Evolutionary conservation across 2,888 invertebrate species (phyloP).

Genomic region (Danaus chrysippus): DNA sequence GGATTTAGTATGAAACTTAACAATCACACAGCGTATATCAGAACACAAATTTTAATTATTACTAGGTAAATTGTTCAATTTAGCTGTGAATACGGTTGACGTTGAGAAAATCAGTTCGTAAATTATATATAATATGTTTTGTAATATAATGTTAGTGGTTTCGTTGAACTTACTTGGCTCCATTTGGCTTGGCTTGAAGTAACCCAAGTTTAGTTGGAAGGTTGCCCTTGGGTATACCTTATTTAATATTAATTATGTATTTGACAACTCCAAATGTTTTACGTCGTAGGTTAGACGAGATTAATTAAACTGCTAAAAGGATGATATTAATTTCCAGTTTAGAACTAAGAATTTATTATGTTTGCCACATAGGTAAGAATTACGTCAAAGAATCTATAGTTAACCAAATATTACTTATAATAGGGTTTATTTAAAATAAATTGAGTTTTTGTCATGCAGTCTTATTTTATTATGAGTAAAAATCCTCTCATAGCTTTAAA

Average conservation of each 20-base stretch:
- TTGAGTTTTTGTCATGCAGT: no score
- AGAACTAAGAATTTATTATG: not conserved
- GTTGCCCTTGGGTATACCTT: conserved; percentile 12
- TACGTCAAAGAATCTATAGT: not conserved
- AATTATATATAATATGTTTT: not conserved
- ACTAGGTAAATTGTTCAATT: no score
- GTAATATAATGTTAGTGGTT: not conserved
- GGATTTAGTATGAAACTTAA: no score
- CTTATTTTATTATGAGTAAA: no score
- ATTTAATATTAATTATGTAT: conserved; percentile 18
- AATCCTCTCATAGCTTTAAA: no score
- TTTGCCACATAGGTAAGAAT: not conserved
- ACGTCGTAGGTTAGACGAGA: conserved; percentile 16
- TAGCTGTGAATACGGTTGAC: no score
- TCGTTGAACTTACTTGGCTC: not conserved
- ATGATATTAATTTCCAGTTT: conserved; percentile 12
- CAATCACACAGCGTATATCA: no score
- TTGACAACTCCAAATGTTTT: conserved; percentile 21
- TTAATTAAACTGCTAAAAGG: conserved; percentile 18
- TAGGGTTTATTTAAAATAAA: no score
- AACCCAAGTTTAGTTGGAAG: conserved; percentile 13
- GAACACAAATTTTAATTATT: no score
- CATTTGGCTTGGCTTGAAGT: not conserved
- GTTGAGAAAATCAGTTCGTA: not conserved
- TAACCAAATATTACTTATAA: not conserved